Evolutionary conservation across 2,888 invertebrate genomes (phyloP).

Genomic region (Pterostichus madidus): DNA sequence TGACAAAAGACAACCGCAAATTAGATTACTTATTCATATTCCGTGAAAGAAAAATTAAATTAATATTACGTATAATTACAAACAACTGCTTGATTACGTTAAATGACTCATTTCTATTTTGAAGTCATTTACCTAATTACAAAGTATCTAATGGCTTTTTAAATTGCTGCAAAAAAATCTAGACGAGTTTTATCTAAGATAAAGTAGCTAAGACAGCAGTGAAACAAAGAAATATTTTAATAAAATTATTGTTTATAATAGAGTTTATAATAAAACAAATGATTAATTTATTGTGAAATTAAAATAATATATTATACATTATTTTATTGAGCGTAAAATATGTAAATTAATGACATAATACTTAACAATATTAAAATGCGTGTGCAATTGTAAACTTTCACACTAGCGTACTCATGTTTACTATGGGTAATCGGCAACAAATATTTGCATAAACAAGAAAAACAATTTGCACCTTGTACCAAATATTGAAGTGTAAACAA

Average conservation of each 20-base stretch:
- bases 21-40: constrained; percentile 15
- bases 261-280: too few species aligned
- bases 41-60: neutral
- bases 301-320: neutral
- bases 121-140: too few species aligned
- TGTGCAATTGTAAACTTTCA: constrained; percentile 23
- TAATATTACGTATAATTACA: neutral
- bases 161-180: neutral
- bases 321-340: neutral
- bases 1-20: neutral
- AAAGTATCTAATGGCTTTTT: neutral
- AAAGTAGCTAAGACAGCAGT: too few species aligned
- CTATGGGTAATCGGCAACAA: constrained; percentile 19
- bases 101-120: too few species aligned
- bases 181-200: neutral
- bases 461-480: constrained; percentile 45
- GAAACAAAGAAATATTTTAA: neutral
- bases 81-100: neutral
- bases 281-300: neutral
- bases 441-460: constrained; percentile 20
- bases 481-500: constrained; percentile 20
- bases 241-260: too few species aligned
- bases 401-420: neutral
- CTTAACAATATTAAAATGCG: neutral
- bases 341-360: constrained; percentile 26